Evolutionary conservation across 2,888 invertebrate species (phyloP).

Genomic region (Hirtodrosophila alboralis): DNA sequence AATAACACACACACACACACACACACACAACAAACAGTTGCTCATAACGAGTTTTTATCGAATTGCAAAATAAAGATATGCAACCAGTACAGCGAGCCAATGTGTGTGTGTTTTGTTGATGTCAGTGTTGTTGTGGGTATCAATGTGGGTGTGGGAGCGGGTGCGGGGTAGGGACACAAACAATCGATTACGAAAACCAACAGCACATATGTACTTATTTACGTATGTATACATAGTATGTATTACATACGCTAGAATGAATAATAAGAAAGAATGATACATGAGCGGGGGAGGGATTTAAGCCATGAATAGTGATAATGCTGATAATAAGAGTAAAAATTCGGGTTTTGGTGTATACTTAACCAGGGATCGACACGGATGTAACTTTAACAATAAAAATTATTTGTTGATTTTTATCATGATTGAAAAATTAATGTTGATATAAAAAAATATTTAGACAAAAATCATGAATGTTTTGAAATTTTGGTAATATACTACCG

Average conservation of each 20-base stretch:
- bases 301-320: no score
- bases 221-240: slow-evolving; percentile 1
- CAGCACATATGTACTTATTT: slow-evolving; percentile 20
- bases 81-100: slow-evolving; percentile 60
- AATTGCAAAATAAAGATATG: slow-evolving; percentile 77
- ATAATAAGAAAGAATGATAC: no score
- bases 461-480: no score
- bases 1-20: slow-evolving; percentile 55
- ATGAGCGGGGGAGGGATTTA: no score
- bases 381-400: no score
- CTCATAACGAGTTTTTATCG: slow-evolving; percentile 77
- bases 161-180: slow-evolving; percentile 46
- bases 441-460: no score
- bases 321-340: no score
- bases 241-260: slow-evolving; percentile 29
- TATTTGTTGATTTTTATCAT: no score
- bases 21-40: slow-evolving; percentile 46
- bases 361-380: no score
- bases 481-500: no score
- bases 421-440: no score
- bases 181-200: slow-evolving; percentile 55
- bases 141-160: slow-evolving; percentile 51
- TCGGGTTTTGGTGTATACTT: no score
- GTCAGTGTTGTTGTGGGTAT: slow-evolving; percentile 17
- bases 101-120: slow-evolving; percentile 25